These are phyloP conservation scores for Typhlomys cinereus DNA, from an alignment of 2,113 vertebrate genomes.

Conservation along the genomic window DNA sequence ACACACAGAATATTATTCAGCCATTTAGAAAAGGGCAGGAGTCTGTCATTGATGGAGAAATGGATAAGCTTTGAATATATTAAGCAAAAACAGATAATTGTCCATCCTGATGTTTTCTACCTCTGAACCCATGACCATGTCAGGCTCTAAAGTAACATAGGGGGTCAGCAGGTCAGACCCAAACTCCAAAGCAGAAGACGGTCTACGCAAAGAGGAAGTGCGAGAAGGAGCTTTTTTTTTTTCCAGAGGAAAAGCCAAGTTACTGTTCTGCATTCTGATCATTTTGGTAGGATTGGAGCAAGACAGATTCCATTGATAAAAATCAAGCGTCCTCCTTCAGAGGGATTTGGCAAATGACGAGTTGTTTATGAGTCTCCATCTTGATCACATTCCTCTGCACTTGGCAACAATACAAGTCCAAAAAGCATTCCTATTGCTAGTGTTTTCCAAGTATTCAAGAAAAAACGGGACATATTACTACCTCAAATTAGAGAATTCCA, in stretches of 20 bases:
- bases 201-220: neutral
- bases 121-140: neutral
- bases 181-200: neutral
- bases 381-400: neutral
- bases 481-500: neutral
- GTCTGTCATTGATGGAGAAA: neutral
- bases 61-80: neutral
- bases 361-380: neutral
- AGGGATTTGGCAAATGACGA: neutral
- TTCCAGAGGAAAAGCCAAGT: neutral
- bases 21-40: neutral
- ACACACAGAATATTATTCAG: neutral
- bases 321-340: neutral
- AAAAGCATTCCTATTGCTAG: neutral
- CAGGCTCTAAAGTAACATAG: constrained; percentile 12
- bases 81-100: neutral
- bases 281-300: neutral
- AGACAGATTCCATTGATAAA: neutral
- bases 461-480: neutral
- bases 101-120: neutral
- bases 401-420: neutral
- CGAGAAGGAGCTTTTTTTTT: neutral
- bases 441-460: constrained; percentile 26
- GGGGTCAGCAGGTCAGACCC: neutral
- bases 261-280: constrained; percentile 32